Base-by-base conservation (phyloP, 2,888 invertebrate species). In the Idaea aversata region DNA sequence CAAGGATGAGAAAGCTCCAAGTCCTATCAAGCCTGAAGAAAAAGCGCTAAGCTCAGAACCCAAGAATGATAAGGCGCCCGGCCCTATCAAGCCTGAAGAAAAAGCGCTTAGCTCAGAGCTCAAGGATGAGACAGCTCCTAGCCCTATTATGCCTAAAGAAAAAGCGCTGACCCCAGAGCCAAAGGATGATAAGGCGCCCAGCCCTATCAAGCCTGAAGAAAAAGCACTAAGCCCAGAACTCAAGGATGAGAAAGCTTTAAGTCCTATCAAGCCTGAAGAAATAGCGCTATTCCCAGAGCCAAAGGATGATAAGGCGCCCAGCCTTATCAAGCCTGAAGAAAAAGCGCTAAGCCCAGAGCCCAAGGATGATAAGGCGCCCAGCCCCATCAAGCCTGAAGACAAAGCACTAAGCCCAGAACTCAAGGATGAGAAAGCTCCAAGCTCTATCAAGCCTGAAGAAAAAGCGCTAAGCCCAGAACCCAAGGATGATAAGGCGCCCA, bases 1-100 rank as follows among this genome's bases (percentile, higher is more conserved):
- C n/a, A n/a, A n/a, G 13, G 75, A 63, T 15, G 67, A 69, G 13
- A 70, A 68, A 35, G 62, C n/a, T n/a, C n/a, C n/a, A n/a, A n/a
- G n/a, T n/a, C n/a, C n/a, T n/a, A n/a, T 61, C 6, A 35, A 63
- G 38, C 25, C 3, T 5, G 64, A 68, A 6, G 60, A 59, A 13
- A 63, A 60, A 60, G 47, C 47, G 16, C 35, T 36, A n/a, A 70
- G 65, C 25, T 57, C 62, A 57, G 34, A n/a, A n/a, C n/a, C n/a
- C n/a, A n/a, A n/a, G n/a, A n/a, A n/a, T n/a, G n/a, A n/a, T n/a
- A n/a, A n/a, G n/a, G n/a, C n/a, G n/a, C n/a, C n/a, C n/a, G n/a
- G n/a, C n/a, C n/a, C n/a, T n/a, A n/a, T 15, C 34, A 34, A 63
- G 5, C 57, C 7, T 15, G 64, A 62, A 5, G 60, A 63, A 7